Conservation (phyloP, 2,797 vertebrate species). For the Lycodopsis pacificus region DNA sequence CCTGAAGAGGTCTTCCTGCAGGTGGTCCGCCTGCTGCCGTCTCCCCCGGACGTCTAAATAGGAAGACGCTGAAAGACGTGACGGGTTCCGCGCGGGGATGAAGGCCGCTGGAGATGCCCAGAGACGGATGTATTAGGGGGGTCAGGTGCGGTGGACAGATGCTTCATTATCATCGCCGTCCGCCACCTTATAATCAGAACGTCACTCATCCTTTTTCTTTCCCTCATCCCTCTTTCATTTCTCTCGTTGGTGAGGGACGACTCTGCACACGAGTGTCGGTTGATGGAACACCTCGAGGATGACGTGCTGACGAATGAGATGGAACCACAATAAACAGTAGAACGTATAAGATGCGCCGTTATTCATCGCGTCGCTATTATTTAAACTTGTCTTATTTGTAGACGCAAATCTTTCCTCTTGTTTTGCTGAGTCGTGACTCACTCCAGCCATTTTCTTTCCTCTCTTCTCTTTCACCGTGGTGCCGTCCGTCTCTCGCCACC, state of each 20-base stretch:
- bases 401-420: not conserved
- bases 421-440: not conserved
- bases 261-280: not conserved
- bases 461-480: not conserved
- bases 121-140: constrained; percentile 33
- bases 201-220: constrained; percentile 49
- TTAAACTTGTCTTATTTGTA: too few relatives aligned
- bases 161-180: constrained; percentile 27
- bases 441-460: not conserved
- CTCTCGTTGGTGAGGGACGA: constrained; percentile 5
- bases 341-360: too few relatives aligned
- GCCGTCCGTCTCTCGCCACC: constrained; percentile 50
- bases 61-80: constrained; percentile 65
- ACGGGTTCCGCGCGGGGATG: constrained; percentile 43
- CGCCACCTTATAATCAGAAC: constrained; percentile 54
- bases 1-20: constrained; percentile 39
- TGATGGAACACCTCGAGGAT: too few relatives aligned
- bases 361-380: too few relatives aligned
- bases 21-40: constrained; percentile 61
- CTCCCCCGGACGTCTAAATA: constrained; percentile 66
- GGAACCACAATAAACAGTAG: too few relatives aligned
- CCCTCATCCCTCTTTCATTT: constrained; percentile 52
- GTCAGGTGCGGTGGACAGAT: constrained; percentile 61
- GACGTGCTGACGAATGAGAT: too few relatives aligned
- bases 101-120: constrained; percentile 23